Evolutionary conservation across 2,113 vertebrate genomes (phyloP).

Genomic region (Ciconia maguari): DNA sequence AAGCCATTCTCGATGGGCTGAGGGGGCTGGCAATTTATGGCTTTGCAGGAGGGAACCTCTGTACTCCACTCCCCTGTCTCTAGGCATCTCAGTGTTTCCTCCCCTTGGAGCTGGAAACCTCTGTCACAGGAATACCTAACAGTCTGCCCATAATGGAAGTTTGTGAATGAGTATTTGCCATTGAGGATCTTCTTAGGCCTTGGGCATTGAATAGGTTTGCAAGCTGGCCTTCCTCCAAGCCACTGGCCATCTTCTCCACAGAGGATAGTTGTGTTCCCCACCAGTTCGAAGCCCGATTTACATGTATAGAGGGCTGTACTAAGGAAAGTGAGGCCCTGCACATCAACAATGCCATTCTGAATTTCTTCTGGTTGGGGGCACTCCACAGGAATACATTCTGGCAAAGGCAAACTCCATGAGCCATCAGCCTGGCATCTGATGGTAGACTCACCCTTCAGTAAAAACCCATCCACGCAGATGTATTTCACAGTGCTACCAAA

Average conservation of each 20-base stretch:
- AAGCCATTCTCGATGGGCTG: slow-evolving; percentile 92
- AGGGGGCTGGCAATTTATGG: slow-evolving; percentile 87
- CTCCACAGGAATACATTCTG: slow-evolving; percentile 92
- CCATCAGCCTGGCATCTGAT: slow-evolving; percentile 83
- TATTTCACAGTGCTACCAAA: slow-evolving; percentile 85
- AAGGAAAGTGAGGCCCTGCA: slow-evolving; percentile 96
- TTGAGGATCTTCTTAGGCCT: slow-evolving; percentile 82
- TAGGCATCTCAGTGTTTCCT: slow-evolving; percentile 81
- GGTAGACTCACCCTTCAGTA: slow-evolving; percentile 75
- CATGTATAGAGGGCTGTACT: slow-evolving; percentile 94
- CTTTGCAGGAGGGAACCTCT: slow-evolving; percentile 80
- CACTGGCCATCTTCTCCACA: slow-evolving; percentile 93
- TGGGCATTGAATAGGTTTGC: slow-evolving; percentile 87
- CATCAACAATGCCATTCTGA: slow-evolving; percentile 89
- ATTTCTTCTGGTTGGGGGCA: slow-evolving; percentile 93
- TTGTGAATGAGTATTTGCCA: slow-evolving; percentile 81
- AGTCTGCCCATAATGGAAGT: slow-evolving; percentile 85
- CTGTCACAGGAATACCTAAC: slow-evolving; percentile 85
- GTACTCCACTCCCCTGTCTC: slow-evolving; percentile 87
- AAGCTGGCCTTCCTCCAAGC: slow-evolving; percentile 89
- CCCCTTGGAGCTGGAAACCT: slow-evolving; percentile 88
- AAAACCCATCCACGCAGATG: slow-evolving; percentile 89
- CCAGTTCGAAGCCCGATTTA: slow-evolving; percentile 86
- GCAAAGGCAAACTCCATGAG: slow-evolving; percentile 86
- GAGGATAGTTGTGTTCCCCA: slow-evolving; percentile 87